A percentile compares a stretch with the other conserved stretches of the same genome.
Evolutionary conservation across 2,797 vertebrate species (phyloP).

Genomic region (Melopsittacus undulatus): DNA sequence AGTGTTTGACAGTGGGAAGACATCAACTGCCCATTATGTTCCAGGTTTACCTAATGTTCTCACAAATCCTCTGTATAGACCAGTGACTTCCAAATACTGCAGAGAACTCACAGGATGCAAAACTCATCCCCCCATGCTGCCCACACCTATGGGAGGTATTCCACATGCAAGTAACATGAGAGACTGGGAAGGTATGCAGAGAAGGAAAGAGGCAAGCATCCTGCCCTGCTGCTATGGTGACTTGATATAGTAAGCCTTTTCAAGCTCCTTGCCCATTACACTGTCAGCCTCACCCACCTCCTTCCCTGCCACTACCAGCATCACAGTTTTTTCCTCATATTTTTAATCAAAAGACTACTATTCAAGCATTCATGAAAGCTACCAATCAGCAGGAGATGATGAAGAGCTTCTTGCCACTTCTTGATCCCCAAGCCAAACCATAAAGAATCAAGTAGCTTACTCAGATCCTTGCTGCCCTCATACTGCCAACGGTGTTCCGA

Average conservation of each 20-base stretch:
- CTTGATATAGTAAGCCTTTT: background rate
- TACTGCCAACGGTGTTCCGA: background rate
- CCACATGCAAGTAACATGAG: background rate
- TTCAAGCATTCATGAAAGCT: background rate
- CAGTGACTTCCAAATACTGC: background rate
- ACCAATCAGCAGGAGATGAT: background rate
- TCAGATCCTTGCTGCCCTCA: background rate
- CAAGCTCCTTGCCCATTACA: background rate
- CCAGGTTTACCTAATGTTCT: background rate
- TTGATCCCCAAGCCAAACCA: background rate
- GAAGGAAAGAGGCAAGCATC: background rate
- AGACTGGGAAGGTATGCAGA: background rate
- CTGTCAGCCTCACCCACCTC: background rate
- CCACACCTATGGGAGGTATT: background rate
- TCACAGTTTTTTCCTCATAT: background rate
- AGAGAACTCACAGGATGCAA: background rate
- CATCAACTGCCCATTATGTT: background rate
- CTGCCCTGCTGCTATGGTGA: background rate
- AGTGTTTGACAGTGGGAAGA: background rate
- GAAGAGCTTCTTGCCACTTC: background rate
- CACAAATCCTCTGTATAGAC: background rate
- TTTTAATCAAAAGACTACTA: background rate
- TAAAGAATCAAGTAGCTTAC: background rate
- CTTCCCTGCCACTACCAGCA: background rate
- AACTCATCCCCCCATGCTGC: background rate